Evolutionary conservation across 92 coral and sea anemone genomes (phyloP).

Genomic region (Zoanthus solanderi): DNA sequence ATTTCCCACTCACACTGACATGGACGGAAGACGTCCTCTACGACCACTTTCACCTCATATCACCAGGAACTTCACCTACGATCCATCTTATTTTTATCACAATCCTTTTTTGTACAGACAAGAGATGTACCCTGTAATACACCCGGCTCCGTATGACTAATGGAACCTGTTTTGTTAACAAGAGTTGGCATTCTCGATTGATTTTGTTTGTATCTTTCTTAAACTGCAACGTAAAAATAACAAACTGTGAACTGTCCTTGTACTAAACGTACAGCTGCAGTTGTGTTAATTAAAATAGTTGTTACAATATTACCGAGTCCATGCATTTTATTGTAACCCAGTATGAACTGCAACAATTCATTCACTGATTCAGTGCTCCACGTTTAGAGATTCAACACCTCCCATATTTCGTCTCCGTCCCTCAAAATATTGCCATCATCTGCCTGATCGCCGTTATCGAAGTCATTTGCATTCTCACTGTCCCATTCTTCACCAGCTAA

Average conservation of each 20-base stretch:
- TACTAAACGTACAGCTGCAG: neutral
- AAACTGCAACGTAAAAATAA: slow-evolving; percentile 16
- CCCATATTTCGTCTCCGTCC: slow-evolving; percentile 20
- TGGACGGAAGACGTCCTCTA: neutral
- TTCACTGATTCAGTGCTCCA: neutral
- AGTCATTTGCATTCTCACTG: neutral
- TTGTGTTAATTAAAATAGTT: slow-evolving; percentile 3
- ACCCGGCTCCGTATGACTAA: slow-evolving; percentile 13
- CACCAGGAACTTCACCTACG: neutral
- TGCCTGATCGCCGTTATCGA: slow-evolving; percentile 12
- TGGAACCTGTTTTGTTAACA: slow-evolving; percentile 13
- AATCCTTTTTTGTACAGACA: neutral
- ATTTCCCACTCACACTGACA: too few relatives aligned
- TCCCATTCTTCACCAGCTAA: slow-evolving; percentile 29
- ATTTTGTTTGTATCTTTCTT: slow-evolving; percentile 14
- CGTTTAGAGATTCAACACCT: too few relatives aligned
- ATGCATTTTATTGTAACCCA: slow-evolving; percentile 2
- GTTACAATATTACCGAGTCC: slow-evolving; percentile 16
- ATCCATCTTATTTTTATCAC: neutral
- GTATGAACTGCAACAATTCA: slow-evolving; percentile 10
- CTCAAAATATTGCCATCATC: slow-evolving; percentile 10
- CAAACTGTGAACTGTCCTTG: slow-evolving; percentile 22
- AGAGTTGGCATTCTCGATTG: slow-evolving; percentile 1
- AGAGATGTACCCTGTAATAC: slow-evolving; percentile 4
- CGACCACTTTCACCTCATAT: neutral